phyloP scores from a whole-genome alignment of 2,888 invertebrate genomes.

The Tachina lurida region DNA sequence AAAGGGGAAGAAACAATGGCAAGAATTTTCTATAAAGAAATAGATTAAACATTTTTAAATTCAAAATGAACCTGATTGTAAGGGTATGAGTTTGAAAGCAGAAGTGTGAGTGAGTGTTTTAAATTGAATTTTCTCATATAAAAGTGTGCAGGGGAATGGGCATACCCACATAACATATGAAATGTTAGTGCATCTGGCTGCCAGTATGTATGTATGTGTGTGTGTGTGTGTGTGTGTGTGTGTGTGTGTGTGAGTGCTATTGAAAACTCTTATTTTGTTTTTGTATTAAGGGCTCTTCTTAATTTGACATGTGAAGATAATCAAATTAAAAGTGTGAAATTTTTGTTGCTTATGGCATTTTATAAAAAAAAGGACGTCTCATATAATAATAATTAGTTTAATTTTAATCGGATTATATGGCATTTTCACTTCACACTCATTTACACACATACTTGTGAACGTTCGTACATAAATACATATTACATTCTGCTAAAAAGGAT shows the following conservation, averaged over 20 bases:
- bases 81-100: background rate
- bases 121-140: too few relatives aligned
- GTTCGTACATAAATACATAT: background rate
- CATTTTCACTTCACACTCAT: slow-evolving; percentile 58
- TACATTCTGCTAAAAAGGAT: slow-evolving; percentile 7
- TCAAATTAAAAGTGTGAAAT: slow-evolving; percentile 71
- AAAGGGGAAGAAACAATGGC: too few relatives aligned
- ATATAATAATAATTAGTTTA: slow-evolving; percentile 66
- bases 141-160: too few relatives aligned
- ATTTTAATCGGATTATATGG: slow-evolving; percentile 70
- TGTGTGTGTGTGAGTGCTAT: slow-evolving; percentile 1
- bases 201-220: background rate
- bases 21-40: too few relatives aligned
- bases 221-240: background rate
- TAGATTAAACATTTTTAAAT: too few relatives aligned
- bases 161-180: too few relatives aligned
- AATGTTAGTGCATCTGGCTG: background rate
- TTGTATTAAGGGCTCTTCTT: slow-evolving; percentile 41
- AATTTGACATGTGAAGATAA: slow-evolving; percentile 72
- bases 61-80: slow-evolving; percentile 30
- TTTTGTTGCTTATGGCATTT: slow-evolving; percentile 41
- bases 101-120: background rate
- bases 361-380: slow-evolving; percentile 51
- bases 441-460: slow-evolving; percentile 17
- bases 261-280: slow-evolving; percentile 1